Conservation (phyloP, 2,888 invertebrate genomes). For the Eristalis arbustorum region DNA sequence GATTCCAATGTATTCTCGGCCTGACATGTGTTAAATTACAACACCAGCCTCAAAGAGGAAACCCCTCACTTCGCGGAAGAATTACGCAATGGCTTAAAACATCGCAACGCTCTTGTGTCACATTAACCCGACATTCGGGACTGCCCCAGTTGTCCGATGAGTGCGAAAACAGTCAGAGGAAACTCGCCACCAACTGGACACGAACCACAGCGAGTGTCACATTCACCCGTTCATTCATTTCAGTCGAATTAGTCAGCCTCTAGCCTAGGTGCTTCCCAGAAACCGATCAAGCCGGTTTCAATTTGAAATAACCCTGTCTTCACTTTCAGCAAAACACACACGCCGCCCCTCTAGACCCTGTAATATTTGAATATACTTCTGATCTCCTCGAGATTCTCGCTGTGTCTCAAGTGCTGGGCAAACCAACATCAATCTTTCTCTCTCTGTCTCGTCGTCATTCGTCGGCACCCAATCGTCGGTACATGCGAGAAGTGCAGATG, state of each 20-base stretch:
- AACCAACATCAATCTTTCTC: not conserved
- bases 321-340: not conserved
- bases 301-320: not conserved
- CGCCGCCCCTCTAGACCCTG: not conserved
- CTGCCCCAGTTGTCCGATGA: not conserved
- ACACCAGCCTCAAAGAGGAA: not conserved
- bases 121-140: not conserved
- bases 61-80: not conserved
- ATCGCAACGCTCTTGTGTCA: not conserved
- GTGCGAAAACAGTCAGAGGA: not conserved
- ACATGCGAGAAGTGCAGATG: not conserved
- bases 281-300: constrained; percentile 6
- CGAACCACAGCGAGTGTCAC: not conserved
- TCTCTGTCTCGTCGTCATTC: not conserved
- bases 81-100: not conserved
- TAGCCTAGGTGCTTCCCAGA: constrained; percentile 6
- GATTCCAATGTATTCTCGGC: too few relatives aligned
- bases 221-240: not conserved
- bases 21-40: not conserved
- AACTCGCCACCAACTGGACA: not conserved
- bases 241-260: not conserved
- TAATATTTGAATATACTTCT: not conserved
- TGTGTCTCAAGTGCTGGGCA: not conserved
- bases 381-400: not conserved
- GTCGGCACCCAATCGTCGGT: not conserved